Percentiles rank a stretch among this genome's conserved stretches.
These are phyloP conservation scores for Paralinhomoeus sp. DNA, from an alignment of 2,888 invertebrate species.

Conservation along the genomic window DNA sequence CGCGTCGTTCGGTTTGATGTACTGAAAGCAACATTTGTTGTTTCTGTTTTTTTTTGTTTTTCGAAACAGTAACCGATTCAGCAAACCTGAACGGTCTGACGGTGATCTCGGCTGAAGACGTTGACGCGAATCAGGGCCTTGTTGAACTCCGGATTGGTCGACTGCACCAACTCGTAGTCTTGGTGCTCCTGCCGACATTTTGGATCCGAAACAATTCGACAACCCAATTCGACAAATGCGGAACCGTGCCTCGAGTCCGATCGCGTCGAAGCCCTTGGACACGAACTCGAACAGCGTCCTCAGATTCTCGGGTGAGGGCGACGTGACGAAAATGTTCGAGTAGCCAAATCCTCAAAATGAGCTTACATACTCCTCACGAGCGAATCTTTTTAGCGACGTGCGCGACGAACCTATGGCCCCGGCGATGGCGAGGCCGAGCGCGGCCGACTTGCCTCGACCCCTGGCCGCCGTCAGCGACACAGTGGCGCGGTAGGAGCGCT, in stretches of 20 bases:
- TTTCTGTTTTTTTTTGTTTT: too few relatives aligned
- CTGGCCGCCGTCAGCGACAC: slow-evolving; percentile 83
- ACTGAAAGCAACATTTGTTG: too few relatives aligned
- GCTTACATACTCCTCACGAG: neutral
- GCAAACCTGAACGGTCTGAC: slow-evolving; percentile 23
- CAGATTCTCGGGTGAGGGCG: slow-evolving; percentile 90
- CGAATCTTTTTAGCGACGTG: too few relatives aligned
- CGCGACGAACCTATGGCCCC: too few relatives aligned
- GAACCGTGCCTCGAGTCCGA: slow-evolving; percentile 44
- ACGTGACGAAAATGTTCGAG: slow-evolving; percentile 85
- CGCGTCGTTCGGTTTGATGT: slow-evolving; percentile 76
- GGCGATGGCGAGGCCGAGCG: slow-evolving; percentile 41
- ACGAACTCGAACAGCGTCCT: slow-evolving; percentile 90
- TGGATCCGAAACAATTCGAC: too few relatives aligned
- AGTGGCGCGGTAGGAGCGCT: slow-evolving; percentile 63
- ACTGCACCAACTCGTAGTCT: slow-evolving; percentile 78
- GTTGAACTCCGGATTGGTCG: slow-evolving; percentile 82
- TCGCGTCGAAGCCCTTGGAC: slow-evolving; percentile 62
- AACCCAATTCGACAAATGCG: too few relatives aligned
- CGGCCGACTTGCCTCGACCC: slow-evolving; percentile 87
- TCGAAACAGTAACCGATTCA: neutral
- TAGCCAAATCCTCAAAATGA: slow-evolving; percentile 36
- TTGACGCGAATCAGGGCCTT: slow-evolving; percentile 83
- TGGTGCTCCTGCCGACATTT: slow-evolving; percentile 58
- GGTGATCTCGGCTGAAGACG: slow-evolving; percentile 36